Conservation (phyloP, 2,888 invertebrate genomes). For the Drosophila emarginata region DNA sequence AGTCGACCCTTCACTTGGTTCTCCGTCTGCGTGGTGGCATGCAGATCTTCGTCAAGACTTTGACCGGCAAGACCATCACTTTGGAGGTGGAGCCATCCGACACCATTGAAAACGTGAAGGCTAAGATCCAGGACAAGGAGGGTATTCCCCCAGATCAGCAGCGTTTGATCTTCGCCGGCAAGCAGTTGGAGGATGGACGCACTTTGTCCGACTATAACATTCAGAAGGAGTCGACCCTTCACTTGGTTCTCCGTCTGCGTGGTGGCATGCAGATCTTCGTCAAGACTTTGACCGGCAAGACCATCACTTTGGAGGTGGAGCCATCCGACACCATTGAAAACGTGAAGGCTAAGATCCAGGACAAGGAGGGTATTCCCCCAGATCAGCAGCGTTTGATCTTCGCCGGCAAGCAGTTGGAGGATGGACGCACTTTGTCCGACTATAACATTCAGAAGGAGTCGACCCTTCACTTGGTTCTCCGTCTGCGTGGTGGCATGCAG, state of each 20-base stretch:
- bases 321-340: slow-evolving; percentile 31
- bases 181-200: slow-evolving; percentile 34
- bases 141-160: slow-evolving; percentile 35
- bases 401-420: slow-evolving; percentile 35
- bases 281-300: slow-evolving; percentile 31
- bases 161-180: slow-evolving; percentile 34
- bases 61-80: slow-evolving; percentile 35
- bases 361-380: slow-evolving; percentile 35
- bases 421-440: slow-evolving; percentile 26
- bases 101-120: slow-evolving; percentile 33
- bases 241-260: slow-evolving; percentile 30
- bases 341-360: slow-evolving; percentile 36
- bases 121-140: slow-evolving; percentile 37
- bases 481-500: slow-evolving; percentile 19
- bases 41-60: slow-evolving; percentile 34
- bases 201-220: slow-evolving; percentile 35
- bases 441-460: slow-evolving; percentile 34
- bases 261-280: slow-evolving; percentile 36
- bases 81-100: slow-evolving; percentile 31
- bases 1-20: slow-evolving; percentile 32
- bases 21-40: slow-evolving; percentile 32
- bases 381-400: slow-evolving; percentile 37
- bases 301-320: slow-evolving; percentile 32
- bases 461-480: slow-evolving; percentile 11
- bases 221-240: slow-evolving; percentile 28